Evolutionary conservation across 2,888 invertebrate genomes (phyloP), one percentile per base, ranked within the genome.

Genomic region (Synanthedon formicaeformis): DNA sequence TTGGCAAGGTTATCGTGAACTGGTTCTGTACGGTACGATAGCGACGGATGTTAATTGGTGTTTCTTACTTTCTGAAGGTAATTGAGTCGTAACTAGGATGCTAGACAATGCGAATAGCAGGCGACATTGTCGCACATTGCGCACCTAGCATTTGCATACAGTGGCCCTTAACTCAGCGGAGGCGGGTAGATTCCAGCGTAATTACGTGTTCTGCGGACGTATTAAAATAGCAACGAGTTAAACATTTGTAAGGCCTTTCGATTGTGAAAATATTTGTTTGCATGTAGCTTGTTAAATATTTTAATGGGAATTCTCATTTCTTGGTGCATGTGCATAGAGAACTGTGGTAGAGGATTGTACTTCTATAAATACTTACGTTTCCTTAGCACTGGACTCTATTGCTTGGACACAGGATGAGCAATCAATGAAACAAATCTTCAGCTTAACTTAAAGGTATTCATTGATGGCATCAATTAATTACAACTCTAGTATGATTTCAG

Each of bases 11-110:
- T 4, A 50, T 50, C 12, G 48, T 27, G 50, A 55, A 59, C 60
- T 55, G 51, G 58, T 60, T 60, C 52, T 56, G 49, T 52, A 48
- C 58, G 59, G 58, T 61, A 62, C 63, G 66, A 66, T 60, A 70
- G 61, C 60, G 71, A 75, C 73, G 70, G 70, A 73, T 79, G 75
- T 80, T 81, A 81, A 81, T 81, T 81, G 78, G 76, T 76, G 73
- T 78, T 73, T 67, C 67, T 73, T 73, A 71, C 70, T 69, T 71
- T 74, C 70, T 66, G 64, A 65, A 70, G 69, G 73, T 80, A 81
- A 83, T 81, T 81, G 81, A 81, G 77, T 75, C 71, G 75, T 78
- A 71, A 73, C 69, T 69, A 71, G 69, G 66, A 69, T 66, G 59
- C 64, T 67, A 75, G 74, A 81, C 80, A 80, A 78, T 73, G 69